A percentile compares a stretch with the other conserved stretches of the same genome.
Evolutionary conservation across 1,140 invertebrate genomes (phyloP).

Genomic region (Diorhabda elongata): DNA sequence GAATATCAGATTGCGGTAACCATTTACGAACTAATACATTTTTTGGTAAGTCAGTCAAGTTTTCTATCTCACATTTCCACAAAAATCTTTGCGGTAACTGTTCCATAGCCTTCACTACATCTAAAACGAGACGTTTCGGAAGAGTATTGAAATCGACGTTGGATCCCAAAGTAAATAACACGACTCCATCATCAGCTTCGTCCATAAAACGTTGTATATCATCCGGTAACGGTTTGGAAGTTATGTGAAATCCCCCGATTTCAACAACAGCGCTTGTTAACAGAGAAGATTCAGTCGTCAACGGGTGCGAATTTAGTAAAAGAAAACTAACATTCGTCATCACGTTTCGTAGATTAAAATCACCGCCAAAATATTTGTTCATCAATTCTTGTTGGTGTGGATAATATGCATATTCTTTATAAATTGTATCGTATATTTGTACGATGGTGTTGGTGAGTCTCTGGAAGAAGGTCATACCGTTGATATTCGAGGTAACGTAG

Average conservation of each 20-base stretch:
- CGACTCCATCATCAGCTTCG: constrained; percentile 55
- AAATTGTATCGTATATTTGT: not conserved
- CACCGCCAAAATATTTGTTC: constrained; percentile 4
- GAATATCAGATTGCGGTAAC: constrained; percentile 31
- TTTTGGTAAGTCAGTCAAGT: constrained; percentile 37
- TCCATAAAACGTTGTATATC: constrained; percentile 59
- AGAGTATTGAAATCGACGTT: constrained; percentile 50
- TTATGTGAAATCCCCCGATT: constrained; percentile 36
- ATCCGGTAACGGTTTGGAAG: constrained; percentile 36
- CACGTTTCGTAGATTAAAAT: not conserved
- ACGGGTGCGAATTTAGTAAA: constrained; percentile 41
- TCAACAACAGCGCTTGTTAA: constrained; percentile 33
- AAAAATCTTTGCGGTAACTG: constrained; percentile 56
- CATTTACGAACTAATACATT: constrained; percentile 29
- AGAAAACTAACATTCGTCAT: constrained; percentile 30
- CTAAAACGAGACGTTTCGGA: constrained; percentile 47
- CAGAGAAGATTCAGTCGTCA: constrained; percentile 31
- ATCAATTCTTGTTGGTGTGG: constrained; percentile 3
- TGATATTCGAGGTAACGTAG: not conserved
- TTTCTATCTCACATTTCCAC: constrained; percentile 63
- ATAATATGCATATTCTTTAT: constrained; percentile 5
- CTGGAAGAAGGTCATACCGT: constrained; percentile 4
- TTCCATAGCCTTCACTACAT: constrained; percentile 51
- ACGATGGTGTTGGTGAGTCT: constrained; percentile 2
- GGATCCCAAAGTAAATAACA: constrained; percentile 67